Base-by-base conservation (phyloP, 2,113 vertebrate genomes). In the Ciconia boyciana region DNA sequence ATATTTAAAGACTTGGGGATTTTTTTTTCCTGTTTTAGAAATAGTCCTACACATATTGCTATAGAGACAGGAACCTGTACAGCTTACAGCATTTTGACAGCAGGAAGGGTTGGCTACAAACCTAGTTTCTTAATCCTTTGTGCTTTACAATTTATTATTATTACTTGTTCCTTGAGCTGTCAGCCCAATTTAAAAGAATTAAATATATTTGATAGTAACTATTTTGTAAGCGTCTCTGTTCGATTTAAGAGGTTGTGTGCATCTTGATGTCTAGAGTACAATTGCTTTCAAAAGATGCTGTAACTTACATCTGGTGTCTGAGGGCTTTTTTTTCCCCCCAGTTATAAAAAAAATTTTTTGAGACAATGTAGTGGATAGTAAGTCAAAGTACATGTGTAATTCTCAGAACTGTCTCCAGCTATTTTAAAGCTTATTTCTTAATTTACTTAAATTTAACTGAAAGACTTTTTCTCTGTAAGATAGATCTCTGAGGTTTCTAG, bases 321-420 rank as follows among this genome's bases (percentile, higher is more conserved):
- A 57, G 13, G 24, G 9, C 2, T 34, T 55, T 49, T 14, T 14
- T 14, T 10, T 2, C 2, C 36, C 5, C 1, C 4, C 6, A 36
- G 10, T 65, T 57, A 24, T 9, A 17, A 78, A 66, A 31, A 49
- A 32, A 34, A 4, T 34, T 52, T 7, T 80, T 55, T 21, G 36
- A 36, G 29, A 43, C 24, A 66, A 7, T 13, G 8, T 28, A 74
- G 16, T 3, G 3, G 54, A 28, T n/a, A 76, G 7, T 54, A 55
- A 83, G 22, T 87, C 39, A 44, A 60, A 84, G 29, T 54, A 70
- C 5, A 14, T 1, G 4, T 1, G 1, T 46, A 71, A 66, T 62
- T 87, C 31, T 74, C 18, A 81, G 51, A 87, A 71, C 12, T 46
- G 29, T 25, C 34, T 80, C 41, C 21, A 52, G 18, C 11, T 39